phyloP scores from a whole-genome alignment of 2,888 invertebrate species.

The Heliconius sara region DNA sequence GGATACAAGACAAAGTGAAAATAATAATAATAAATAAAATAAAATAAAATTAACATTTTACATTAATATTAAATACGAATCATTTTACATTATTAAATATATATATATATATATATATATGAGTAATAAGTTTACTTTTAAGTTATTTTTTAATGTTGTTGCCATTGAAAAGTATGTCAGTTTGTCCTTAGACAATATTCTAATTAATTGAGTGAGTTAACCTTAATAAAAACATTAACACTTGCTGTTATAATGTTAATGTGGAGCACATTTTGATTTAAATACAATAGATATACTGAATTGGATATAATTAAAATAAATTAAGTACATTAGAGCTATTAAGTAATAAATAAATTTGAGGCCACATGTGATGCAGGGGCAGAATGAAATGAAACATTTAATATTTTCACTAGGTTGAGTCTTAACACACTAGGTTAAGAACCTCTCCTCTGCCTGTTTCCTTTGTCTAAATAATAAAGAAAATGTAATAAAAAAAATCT shows the following conservation, averaged over 20 bases:
- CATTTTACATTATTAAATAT: neutral
- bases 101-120: too few relatives aligned
- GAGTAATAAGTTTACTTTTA: neutral
- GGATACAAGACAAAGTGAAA: neutral
- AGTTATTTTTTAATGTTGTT: neutral
- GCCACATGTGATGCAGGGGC: too few relatives aligned
- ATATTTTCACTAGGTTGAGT: too few relatives aligned
- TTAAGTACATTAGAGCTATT: neutral
- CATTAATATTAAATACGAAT: neutral
- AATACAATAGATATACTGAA: constrained; percentile 7
- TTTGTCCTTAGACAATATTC: neutral
- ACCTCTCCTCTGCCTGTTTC: too few relatives aligned
- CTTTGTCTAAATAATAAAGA: too few relatives aligned
- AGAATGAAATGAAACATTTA: too few relatives aligned
- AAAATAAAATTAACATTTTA: neutral
- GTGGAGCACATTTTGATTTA: constrained; percentile 1
- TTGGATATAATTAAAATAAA: constrained; percentile 4
- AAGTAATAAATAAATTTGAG: neutral
- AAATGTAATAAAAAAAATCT: too few relatives aligned
- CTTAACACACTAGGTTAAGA: too few relatives aligned
- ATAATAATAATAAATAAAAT: neutral
- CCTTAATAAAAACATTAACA: constrained; percentile 8
- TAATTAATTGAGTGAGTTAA: constrained; percentile 15
- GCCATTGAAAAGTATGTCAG: constrained; percentile 1
- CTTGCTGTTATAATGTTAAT: constrained; percentile 17